Base-by-base conservation (phyloP, 2,888 invertebrate species). In the Thera obeliscata region DNA sequence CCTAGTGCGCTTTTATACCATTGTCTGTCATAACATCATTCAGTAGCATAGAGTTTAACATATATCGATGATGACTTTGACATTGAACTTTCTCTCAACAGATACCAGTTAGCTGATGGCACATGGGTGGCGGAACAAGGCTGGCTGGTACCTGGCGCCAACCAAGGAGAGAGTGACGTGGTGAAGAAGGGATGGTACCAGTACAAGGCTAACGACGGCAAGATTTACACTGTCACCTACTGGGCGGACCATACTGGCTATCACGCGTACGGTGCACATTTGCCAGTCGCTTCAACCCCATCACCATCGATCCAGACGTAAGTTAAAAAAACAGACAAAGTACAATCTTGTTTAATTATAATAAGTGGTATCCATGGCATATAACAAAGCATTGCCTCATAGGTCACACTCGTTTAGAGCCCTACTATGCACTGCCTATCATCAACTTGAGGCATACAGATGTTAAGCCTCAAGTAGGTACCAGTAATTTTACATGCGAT, bases 141-240 rank as follows among this genome's bases (percentile, higher is more conserved):
- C 52, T 33, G 9, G 8, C 9, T 52, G 9, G 5, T 33, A 0
- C 52, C 33, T 5, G 52, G 33, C 6, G 2, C 1, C 8, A 52
- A 52, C 2, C 33, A 33, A 0, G 80, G 88, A n/a, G 90, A 91
- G 66, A 91, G 85, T 69, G 52, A 52, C 8, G 73, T 90, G 1
- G 94, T 94, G 60, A 94, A 94, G 84, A 89, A 87, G 61, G 94
- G 94, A 64, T 94, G 90, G 86, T 94, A 94, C 77, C 90, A 91
- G 0, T 94, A 81, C 81, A 76, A 81, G 0, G 94, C 87, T 0
- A 82, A 79, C 59, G 91, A 94, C 54, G 93, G 93, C 75, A 90
- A 87, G 73, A 80, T 83, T 8, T 94, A 94, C 87, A 89, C 89
- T 0, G 90, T 91, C 36, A 89, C 83, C 1, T 94, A 89, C 79